Evolutionary conservation across 2,797 vertebrate genomes (phyloP).

Genomic region (Peromyscus nudipes): DNA sequence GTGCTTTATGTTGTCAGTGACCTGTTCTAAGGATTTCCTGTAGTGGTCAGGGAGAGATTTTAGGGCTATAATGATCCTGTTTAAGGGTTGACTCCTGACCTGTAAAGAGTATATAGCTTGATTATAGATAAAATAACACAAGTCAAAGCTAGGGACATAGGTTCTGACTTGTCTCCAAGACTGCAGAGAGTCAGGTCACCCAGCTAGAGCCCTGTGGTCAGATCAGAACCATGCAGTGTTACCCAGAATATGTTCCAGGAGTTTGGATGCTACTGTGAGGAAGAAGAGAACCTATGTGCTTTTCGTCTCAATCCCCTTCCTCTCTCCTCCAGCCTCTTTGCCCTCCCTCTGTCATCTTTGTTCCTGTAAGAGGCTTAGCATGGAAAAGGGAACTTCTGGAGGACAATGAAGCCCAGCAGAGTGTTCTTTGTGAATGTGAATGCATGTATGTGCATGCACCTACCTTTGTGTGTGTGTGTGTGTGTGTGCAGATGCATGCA

Average conservation of each 20-base stretch:
- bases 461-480: background rate
- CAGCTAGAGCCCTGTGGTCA: background rate
- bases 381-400: slow-evolving; percentile 3
- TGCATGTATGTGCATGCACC: background rate
- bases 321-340: background rate
- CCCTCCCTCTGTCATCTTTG: background rate
- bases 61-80: background rate
- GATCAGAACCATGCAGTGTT: background rate
- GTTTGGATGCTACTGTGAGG: background rate
- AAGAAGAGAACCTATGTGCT: background rate
- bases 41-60: slow-evolving; percentile 1
- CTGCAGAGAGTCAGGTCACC: slow-evolving; percentile 27
- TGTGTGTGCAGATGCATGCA: background rate
- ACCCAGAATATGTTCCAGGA: background rate
- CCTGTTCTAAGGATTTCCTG: slow-evolving; percentile 32
- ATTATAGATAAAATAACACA: background rate
- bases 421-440: background rate
- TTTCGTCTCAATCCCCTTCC: background rate
- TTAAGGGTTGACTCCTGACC: background rate
- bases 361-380: background rate
- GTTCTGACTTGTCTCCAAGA: background rate
- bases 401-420: background rate
- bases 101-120: background rate
- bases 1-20: background rate
- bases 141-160: background rate